Percentiles rank a stretch among this genome's conserved stretches.
Conservation (phyloP, 2,113 vertebrate species). For the Cynoglossus semilaevis region DNA sequence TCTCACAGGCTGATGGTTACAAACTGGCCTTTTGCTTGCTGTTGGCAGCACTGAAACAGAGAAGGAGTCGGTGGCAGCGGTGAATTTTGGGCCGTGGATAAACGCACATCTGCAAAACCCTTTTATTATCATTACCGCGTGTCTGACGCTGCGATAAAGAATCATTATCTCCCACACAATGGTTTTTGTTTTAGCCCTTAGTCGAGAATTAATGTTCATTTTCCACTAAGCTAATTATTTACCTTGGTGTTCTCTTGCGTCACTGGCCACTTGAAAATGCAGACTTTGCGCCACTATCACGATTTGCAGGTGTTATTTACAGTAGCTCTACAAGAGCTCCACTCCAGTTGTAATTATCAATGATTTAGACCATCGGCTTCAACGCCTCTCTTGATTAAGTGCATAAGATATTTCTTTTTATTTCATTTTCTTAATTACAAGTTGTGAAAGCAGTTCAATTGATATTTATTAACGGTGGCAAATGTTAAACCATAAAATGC, state of each 20-base stretch:
- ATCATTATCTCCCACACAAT: constrained; percentile 2
- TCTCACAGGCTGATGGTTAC: not conserved
- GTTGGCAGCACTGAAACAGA: not conserved
- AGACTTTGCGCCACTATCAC: not conserved
- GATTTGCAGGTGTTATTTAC: not conserved
- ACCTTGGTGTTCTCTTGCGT: constrained; percentile 8
- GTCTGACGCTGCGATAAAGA: not conserved
- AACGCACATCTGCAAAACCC: not conserved
- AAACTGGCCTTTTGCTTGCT: not conserved
- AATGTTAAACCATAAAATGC: not conserved
- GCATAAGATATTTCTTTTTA: constrained; percentile 6
- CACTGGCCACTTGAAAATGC: constrained; percentile 9
- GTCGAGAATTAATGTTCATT: constrained; percentile 8
- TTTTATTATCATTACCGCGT: not conserved
- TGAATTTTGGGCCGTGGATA: not conserved
- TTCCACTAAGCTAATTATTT: constrained; percentile 13
- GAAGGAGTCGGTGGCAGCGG: not conserved
- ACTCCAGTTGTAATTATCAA: constrained; percentile 4
- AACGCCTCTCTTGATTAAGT: constrained; percentile 11
- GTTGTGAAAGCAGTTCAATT: not conserved
- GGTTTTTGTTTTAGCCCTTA: not conserved
- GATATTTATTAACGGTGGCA: constrained; percentile 7
- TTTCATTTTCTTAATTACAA: not conserved
- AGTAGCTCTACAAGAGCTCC: not conserved
- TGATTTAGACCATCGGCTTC: constrained; percentile 7